These are phyloP conservation scores for Poecilia picta DNA, from an alignment of 2,797 vertebrate genomes.

Conservation along the genomic window DNA sequence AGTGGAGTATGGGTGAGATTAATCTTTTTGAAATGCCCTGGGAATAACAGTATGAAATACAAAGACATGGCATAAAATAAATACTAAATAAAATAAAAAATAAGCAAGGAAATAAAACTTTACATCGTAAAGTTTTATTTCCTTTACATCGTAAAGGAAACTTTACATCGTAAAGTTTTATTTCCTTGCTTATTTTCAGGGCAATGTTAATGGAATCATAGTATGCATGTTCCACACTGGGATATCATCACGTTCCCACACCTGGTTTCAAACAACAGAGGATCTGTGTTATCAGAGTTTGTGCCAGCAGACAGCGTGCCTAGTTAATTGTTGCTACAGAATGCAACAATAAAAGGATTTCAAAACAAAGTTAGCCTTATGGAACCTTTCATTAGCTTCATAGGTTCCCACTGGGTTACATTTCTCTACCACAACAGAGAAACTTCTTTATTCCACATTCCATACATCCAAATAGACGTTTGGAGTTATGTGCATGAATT, in stretches of 20 bases:
- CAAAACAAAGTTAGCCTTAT: slow-evolving; percentile 1
- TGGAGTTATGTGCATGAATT: slow-evolving; percentile 1
- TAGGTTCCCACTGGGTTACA: background rate
- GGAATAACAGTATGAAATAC: background rate
- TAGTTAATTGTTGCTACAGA: slow-evolving; percentile 39
- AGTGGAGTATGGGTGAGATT: background rate
- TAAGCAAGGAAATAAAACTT: too few species aligned
- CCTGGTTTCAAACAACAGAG: slow-evolving; percentile 35
- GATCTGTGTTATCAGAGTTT: slow-evolving; percentile 22
- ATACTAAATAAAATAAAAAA: background rate
- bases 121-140: too few species aligned
- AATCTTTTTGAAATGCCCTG: background rate
- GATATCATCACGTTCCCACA: slow-evolving; percentile 14
- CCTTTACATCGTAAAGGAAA: too few species aligned
- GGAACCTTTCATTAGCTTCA: slow-evolving; percentile 7
- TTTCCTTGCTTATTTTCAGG: too few species aligned
- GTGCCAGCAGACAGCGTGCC: slow-evolving; percentile 33
- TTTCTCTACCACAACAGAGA: background rate
- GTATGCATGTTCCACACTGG: background rate
- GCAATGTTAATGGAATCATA: slow-evolving; percentile 9
- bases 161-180: too few species aligned
- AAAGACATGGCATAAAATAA: background rate
- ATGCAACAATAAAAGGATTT: slow-evolving; percentile 36
- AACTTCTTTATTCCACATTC: background rate
- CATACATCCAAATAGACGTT: background rate